A percentile compares a stretch with the other conserved stretches of the same genome.
Conservation (phyloP, 2,113 vertebrate species). For the Eidolon helvum region DNA sequence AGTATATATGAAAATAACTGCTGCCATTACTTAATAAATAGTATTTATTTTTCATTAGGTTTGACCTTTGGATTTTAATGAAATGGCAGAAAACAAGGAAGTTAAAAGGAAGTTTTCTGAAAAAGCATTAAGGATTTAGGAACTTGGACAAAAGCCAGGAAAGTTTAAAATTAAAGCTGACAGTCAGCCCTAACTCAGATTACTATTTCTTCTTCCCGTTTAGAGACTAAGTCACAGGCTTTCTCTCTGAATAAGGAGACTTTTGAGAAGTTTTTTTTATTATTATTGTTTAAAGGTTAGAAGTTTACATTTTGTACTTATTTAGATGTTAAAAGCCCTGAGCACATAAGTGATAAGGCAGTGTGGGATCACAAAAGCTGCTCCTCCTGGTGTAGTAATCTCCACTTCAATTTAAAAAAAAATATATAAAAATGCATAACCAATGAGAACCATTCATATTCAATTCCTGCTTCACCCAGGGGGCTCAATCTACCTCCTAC, state of each 20-base stretch:
- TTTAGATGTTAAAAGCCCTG: neutral
- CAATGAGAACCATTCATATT: neutral
- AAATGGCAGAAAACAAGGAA: conserved; percentile 60
- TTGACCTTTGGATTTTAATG: conserved; percentile 51
- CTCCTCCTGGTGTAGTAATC: neutral
- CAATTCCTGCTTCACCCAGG: neutral
- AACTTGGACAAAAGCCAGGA: conserved; percentile 52
- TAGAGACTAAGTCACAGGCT: neutral
- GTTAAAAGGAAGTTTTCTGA: conserved; percentile 11
- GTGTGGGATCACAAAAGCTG: neutral
- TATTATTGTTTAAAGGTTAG: conserved; percentile 20
- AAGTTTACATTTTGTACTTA: neutral
- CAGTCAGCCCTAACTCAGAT: neutral
- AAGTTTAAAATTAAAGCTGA: conserved; percentile 60
- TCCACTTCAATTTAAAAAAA: conserved; percentile 8
- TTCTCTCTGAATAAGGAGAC: conserved; percentile 1
- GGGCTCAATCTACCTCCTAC: neutral
- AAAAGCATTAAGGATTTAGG: conserved; percentile 46
- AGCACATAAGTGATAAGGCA: neutral
- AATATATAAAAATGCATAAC: conserved; percentile 16
- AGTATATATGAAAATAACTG: conserved; percentile 28
- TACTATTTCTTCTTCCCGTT: conserved; percentile 61
- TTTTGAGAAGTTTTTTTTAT: neutral
- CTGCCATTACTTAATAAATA: neutral
- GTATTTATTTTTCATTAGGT: neutral